These are phyloP conservation scores for Xyrauchen texanus DNA, from an alignment of 2,113 vertebrate species.

Conservation along the genomic window DNA sequence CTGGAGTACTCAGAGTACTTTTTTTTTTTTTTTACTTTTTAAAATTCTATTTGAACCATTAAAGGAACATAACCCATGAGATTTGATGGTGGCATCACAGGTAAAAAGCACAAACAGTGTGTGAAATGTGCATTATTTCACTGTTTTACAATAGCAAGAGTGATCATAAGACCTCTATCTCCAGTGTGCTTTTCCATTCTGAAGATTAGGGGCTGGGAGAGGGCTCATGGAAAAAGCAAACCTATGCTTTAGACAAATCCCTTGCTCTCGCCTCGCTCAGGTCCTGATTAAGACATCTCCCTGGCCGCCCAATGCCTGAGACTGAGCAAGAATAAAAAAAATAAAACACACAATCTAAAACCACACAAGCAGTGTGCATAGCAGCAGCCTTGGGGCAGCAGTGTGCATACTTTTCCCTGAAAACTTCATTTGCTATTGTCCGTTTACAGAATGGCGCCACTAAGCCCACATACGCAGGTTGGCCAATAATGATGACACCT, in stretches of 20 bases:
- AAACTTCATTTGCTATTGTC: conserved; percentile 46
- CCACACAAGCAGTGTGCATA: not conserved
- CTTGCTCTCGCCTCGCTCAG: not conserved
- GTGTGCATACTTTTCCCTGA: not conserved
- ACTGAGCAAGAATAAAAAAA: conserved; percentile 16
- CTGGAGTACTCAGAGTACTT: too few species aligned
- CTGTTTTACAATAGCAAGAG: not conserved
- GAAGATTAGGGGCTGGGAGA: not conserved
- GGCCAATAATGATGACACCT: conserved; percentile 67
- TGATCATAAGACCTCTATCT: conserved; percentile 2
- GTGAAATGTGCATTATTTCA: too few species aligned
- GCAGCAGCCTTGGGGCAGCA: conserved; percentile 29
- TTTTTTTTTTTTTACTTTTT: too few species aligned
- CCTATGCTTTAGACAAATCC: conserved; percentile 28
- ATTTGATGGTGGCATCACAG: too few species aligned
- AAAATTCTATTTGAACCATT: too few species aligned
- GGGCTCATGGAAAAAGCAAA: conserved; percentile 16
- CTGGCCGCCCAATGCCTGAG: conserved; percentile 26
- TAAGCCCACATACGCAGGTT: conserved; percentile 50
- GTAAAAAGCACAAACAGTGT: too few species aligned
- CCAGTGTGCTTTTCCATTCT: conserved; percentile 23
- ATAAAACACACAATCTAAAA: conserved; percentile 29
- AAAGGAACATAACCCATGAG: too few species aligned
- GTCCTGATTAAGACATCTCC: conserved; percentile 44
- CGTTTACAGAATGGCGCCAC: conserved; percentile 11